These are phyloP conservation scores for Gadus macrocephalus DNA, from an alignment of 2,113 vertebrate species.

Conservation along the genomic window DNA sequence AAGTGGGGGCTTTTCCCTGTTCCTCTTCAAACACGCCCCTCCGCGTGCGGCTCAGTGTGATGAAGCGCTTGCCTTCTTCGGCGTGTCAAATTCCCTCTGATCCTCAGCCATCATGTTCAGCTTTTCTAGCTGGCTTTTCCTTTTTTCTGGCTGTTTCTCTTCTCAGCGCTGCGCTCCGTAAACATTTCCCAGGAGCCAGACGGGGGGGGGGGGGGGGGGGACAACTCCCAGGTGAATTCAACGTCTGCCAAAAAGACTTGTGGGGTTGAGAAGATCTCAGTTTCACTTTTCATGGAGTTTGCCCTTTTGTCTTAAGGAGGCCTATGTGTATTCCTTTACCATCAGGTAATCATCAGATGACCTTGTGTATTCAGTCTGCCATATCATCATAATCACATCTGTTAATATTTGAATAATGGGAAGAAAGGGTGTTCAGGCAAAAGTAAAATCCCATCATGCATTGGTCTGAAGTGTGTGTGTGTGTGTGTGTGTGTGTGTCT, in stretches of 20 bases:
- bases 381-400: no score
- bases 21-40: background rate
- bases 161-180: background rate
- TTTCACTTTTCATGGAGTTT: background rate
- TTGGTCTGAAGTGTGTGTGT: background rate
- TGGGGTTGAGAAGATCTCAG: background rate
- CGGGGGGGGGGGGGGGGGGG: background rate
- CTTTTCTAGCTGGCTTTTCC: background rate
- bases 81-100: conserved; percentile 3
- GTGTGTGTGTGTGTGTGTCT: background rate
- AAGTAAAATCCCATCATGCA: no score
- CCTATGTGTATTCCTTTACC: background rate
- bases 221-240: background rate
- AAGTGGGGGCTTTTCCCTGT: background rate
- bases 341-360: no score
- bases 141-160: background rate
- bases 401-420: no score
- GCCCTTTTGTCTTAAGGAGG: background rate
- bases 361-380: no score
- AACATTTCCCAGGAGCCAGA: background rate
- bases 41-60: background rate
- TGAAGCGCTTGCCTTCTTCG: background rate
- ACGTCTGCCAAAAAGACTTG: background rate
- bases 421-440: no score
- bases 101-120: background rate